These are phyloP conservation scores for Struthidea cinerea DNA, from an alignment of 2,113 vertebrate genomes.

Conservation along the genomic window DNA sequence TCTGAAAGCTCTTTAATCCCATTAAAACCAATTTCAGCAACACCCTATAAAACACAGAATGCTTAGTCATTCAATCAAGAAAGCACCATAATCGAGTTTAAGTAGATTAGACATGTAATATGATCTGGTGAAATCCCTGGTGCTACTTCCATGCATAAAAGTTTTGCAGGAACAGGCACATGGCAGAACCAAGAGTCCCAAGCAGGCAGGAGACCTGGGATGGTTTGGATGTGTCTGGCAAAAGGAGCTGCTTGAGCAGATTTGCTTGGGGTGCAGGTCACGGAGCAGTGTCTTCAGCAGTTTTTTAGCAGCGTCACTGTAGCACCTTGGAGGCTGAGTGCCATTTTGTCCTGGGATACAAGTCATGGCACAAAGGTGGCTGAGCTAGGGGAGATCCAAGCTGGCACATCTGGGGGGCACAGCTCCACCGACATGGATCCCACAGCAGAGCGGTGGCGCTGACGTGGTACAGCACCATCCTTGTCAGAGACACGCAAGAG, in stretches of 20 bases:
- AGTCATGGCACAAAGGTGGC: not conserved
- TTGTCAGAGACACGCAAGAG: fast-evolving
- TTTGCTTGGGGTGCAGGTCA: not conserved
- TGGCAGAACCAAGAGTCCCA: not conserved
- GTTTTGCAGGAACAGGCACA: not conserved
- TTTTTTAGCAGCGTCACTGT: not conserved
- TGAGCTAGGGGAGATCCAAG: not conserved
- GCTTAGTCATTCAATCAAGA: not conserved
- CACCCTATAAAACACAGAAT: not conserved
- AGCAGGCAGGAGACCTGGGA: not conserved
- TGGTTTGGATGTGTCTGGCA: not conserved
- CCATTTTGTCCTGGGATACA: not conserved
- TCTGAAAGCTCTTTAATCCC: not conserved
- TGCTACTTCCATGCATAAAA: not conserved
- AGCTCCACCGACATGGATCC: not conserved
- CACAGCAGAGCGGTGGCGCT: fast-evolving
- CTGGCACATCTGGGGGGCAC: not conserved
- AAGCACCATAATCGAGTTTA: not conserved
- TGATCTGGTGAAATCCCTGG: not conserved
- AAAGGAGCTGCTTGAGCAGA: not conserved
- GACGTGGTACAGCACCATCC: not conserved
- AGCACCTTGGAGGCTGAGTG: not conserved
- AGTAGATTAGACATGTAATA: not conserved
- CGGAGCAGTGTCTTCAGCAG: not conserved
- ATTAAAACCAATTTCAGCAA: not conserved